phyloP scores from a whole-genome alignment of 2,113 vertebrate species.

The Sciurus niger region DNA sequence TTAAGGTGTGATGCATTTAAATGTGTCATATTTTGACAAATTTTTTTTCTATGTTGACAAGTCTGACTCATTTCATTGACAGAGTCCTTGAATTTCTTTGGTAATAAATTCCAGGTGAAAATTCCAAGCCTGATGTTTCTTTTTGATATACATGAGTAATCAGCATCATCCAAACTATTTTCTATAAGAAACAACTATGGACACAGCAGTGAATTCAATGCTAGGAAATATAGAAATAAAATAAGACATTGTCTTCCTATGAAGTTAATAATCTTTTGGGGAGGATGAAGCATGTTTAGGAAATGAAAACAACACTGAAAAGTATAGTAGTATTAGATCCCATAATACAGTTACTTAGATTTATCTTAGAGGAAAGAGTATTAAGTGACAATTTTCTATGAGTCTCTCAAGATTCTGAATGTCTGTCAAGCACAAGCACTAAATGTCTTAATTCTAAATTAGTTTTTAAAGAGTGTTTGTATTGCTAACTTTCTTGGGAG shows the following conservation, averaged over 20 bases:
- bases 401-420: background rate
- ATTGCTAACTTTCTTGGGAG: background rate
- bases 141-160: background rate
- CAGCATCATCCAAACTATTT: background rate
- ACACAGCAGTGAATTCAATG: background rate
- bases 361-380: background rate
- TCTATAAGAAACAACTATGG: background rate
- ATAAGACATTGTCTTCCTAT: background rate
- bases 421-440: background rate
- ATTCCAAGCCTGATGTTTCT: background rate
- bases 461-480: background rate
- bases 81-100: background rate
- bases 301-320: background rate
- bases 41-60: background rate
- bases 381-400: background rate
- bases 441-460: background rate
- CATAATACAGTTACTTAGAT: background rate
- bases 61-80: background rate
- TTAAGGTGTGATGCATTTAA: background rate
- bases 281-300: background rate
- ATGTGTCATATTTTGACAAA: background rate
- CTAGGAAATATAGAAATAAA: background rate
- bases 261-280: background rate
- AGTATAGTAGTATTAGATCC: background rate
- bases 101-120: background rate